A percentile compares a stretch with the other conserved stretches of the same genome.
These are phyloP conservation scores for Eulemur albifrons DNA, from an alignment of 2,797 vertebrate genomes.

Conservation along the genomic window DNA sequence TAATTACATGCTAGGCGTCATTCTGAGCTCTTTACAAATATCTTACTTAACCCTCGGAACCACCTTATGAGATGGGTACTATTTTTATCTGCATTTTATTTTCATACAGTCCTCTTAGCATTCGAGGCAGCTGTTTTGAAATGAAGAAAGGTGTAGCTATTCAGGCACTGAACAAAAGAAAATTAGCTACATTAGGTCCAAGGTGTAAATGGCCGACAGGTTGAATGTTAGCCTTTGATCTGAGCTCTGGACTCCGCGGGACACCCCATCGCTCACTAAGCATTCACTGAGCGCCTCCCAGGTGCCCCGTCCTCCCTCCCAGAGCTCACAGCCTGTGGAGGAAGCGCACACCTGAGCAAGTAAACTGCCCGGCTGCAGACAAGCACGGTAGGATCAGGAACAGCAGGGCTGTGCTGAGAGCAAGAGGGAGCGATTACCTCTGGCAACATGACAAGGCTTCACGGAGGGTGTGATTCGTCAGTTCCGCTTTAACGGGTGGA, in stretches of 20 bases:
- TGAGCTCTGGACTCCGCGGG: neutral
- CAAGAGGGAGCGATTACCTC: neutral
- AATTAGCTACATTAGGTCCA: neutral
- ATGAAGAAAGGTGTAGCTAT: neutral
- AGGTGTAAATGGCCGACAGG: neutral
- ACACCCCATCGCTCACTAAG: rapidly evolving
- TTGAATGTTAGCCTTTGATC: neutral
- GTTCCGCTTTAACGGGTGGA: neutral
- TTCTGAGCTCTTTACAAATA: neutral
- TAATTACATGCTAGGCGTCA: neutral
- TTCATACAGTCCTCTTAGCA: neutral
- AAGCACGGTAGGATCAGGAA: neutral
- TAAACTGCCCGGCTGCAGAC: neutral
- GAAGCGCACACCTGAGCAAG: neutral
- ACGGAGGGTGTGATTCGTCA: neutral
- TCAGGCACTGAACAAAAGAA: neutral
- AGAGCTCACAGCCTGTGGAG: neutral
- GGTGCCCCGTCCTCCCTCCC: neutral
- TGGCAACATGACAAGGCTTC: neutral
- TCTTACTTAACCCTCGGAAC: neutral
- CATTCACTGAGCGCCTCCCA: neutral
- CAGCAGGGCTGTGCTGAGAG: neutral
- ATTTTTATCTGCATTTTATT: neutral
- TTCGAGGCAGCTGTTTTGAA: neutral
- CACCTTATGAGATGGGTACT: neutral